These are phyloP conservation scores for Acanthiza pusilla DNA, from an alignment of 2,797 vertebrate species.

Conservation along the genomic window DNA sequence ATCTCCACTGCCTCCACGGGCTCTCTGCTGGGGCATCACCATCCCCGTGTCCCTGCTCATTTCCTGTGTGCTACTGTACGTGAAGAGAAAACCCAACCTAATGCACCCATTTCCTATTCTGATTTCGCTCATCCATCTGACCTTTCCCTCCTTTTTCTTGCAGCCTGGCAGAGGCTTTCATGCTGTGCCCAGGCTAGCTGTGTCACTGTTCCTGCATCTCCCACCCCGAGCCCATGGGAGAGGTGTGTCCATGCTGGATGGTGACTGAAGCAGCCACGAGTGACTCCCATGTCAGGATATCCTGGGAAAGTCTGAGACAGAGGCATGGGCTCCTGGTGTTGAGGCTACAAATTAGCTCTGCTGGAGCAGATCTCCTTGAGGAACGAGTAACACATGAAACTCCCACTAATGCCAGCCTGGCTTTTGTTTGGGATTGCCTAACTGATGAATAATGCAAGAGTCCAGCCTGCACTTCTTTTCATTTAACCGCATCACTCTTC, in stretches of 20 bases:
- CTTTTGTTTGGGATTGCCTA: constrained; percentile 45
- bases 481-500: not conserved
- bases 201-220: not conserved
- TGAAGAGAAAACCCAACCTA: not conserved
- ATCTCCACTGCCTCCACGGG: not conserved
- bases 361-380: constrained; percentile 25
- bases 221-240: rapidly evolving
- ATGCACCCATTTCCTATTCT: not conserved
- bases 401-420: constrained; percentile 14
- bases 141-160: not conserved
- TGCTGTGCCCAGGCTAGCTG: rapidly evolving
- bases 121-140: not conserved
- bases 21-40: not conserved
- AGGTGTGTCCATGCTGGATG: not conserved
- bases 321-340: not conserved
- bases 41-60: not conserved
- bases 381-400: not conserved
- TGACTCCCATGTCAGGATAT: not conserved
- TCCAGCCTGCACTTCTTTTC: not conserved
- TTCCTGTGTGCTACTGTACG: not conserved
- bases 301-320: not conserved
- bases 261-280: not conserved
- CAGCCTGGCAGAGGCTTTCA: not conserved
- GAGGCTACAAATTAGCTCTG: not conserved
- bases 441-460: constrained; percentile 43